Evolutionary conservation across 1,140 invertebrate genomes (phyloP).

Genomic region (Pygmarrhopalites habei): DNA sequence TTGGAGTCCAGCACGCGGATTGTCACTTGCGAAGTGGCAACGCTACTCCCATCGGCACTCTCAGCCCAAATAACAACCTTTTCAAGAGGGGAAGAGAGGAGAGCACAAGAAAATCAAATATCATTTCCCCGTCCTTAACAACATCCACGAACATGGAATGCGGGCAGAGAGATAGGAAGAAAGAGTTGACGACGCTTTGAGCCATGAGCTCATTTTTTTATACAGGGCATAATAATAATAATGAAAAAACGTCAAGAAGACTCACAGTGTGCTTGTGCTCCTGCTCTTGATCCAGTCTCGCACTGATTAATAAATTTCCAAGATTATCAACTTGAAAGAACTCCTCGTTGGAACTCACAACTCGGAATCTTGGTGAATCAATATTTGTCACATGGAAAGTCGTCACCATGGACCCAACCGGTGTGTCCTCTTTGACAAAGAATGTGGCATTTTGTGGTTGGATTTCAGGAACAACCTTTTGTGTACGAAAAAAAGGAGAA

Average conservation of each 20-base stretch:
- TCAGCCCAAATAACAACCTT: constrained; percentile 40
- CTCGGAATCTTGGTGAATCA: constrained; percentile 30
- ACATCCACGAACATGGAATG: too few species aligned
- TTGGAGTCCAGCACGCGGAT: constrained; percentile 45
- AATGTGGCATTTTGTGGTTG: constrained; percentile 40
- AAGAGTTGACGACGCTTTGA: too few species aligned
- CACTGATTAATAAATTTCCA: constrained; percentile 35
- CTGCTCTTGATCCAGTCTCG: constrained; percentile 36
- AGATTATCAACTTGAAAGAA: constrained; percentile 36
- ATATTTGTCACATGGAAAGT: constrained; percentile 38
- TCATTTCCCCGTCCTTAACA: too few species aligned
- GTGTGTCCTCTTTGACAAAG: constrained; percentile 37
- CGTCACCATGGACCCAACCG: constrained; percentile 37
- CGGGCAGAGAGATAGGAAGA: too few species aligned
- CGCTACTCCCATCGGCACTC: constrained; percentile 44
- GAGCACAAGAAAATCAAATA: background rate
- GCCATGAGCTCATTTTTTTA: too few species aligned
- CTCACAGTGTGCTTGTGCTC: constrained; percentile 38
- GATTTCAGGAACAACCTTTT: constrained; percentile 35
- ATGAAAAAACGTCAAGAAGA: background rate
- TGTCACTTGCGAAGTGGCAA: constrained; percentile 43
- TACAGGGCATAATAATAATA: too few species aligned
- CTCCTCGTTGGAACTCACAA: constrained; percentile 38
- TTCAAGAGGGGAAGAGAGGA: background rate
- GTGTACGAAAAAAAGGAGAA: too few species aligned